Conservation (phyloP, 2,888 invertebrate species). For the Gymnosoma rotundatum region DNA sequence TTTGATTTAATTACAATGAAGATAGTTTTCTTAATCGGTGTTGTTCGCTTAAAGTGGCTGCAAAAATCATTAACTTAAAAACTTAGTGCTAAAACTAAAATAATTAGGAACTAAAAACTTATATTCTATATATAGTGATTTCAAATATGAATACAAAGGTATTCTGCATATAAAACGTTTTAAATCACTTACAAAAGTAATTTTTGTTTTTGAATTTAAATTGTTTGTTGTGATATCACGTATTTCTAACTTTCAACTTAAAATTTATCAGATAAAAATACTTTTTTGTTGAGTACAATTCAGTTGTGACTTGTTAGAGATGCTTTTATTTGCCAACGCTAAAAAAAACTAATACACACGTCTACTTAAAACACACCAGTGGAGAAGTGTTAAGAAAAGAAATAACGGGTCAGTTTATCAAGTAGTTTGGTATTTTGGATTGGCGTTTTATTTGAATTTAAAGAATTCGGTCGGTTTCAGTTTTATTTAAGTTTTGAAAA, state of each 20-base stretch:
- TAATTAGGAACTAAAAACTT: not conserved
- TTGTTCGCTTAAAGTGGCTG: too few relatives aligned
- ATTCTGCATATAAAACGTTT: not conserved
- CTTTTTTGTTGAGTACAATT: constrained; percentile 11
- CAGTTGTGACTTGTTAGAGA: constrained; percentile 23
- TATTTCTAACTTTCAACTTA: constrained; percentile 39
- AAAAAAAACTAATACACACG: not conserved
- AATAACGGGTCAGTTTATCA: too few relatives aligned
- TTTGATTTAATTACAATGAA: too few relatives aligned
- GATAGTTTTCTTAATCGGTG: too few relatives aligned
- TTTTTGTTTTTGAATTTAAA: not conserved
- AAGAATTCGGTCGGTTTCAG: too few relatives aligned
- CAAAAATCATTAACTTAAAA: too few relatives aligned
- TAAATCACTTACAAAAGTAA: not conserved
- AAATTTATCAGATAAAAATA: constrained; percentile 25
- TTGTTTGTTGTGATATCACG: constrained; percentile 17
- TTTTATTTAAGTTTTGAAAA: too few relatives aligned
- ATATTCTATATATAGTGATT: not conserved
- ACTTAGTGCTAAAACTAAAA: not conserved
- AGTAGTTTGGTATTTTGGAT: too few relatives aligned
- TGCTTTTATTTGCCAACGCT: not conserved
- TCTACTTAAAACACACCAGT: not conserved
- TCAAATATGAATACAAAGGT: too few relatives aligned
- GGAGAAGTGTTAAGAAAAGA: constrained; percentile 1
- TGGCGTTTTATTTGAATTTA: too few relatives aligned